A percentile compares a stretch with the other conserved stretches of the same genome.
Conservation (phyloP, 64 coral and sea anemone species). For the Stichodactyla helianthus region DNA sequence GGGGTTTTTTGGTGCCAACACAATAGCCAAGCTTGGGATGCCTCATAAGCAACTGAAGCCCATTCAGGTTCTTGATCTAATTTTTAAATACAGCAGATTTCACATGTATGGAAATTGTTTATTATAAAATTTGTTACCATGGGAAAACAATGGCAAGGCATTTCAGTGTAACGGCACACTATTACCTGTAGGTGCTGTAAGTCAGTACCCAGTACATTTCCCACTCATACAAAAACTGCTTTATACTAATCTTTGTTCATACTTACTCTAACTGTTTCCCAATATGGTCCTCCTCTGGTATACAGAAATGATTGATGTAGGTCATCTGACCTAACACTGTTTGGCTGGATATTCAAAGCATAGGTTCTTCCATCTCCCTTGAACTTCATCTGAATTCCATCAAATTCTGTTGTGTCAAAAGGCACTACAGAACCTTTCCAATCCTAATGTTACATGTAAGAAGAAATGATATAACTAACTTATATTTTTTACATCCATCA, state of each 20-base stretch:
- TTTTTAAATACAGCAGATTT: too few species aligned
- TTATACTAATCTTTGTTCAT: background rate
- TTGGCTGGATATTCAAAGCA: conserved; percentile 79
- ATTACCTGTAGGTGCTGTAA: too few species aligned
- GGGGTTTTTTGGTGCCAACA: too few species aligned
- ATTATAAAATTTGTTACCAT: too few species aligned
- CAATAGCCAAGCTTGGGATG: too few species aligned
- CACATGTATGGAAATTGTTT: too few species aligned
- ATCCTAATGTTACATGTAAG: conserved; percentile 44
- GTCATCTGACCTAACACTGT: conserved; percentile 77
- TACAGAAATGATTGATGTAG: conserved; percentile 93
- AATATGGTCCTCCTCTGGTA: conserved; percentile 86
- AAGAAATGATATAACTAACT: background rate
- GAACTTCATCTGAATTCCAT: conserved; percentile 84
- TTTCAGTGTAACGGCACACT: too few species aligned
- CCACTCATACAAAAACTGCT: background rate
- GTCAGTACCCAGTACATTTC: too few species aligned
- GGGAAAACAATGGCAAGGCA: too few species aligned
- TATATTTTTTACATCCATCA: too few species aligned
- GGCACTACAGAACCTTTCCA: conserved; percentile 64
- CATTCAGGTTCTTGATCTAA: too few species aligned
- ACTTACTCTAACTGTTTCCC: conserved; percentile 85
- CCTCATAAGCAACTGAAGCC: too few species aligned
- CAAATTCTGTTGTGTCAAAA: conserved; percentile 84
- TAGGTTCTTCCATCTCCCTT: conserved; percentile 93